These are phyloP conservation scores for Gymnothorax javanicus DNA, from an alignment of 2,797 vertebrate species.

Conservation along the genomic window DNA sequence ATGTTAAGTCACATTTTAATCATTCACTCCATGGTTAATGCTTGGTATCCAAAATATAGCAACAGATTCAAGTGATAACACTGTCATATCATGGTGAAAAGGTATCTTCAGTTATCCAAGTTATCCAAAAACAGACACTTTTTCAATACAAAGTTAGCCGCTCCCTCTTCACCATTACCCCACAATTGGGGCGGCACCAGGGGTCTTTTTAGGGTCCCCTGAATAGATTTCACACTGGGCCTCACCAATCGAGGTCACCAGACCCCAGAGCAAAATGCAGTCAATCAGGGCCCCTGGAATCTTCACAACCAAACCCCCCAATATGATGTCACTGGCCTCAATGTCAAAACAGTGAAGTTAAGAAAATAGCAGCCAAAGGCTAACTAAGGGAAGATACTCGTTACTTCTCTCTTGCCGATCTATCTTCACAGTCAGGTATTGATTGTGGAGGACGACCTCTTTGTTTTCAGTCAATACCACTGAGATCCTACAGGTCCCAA, in stretches of 20 bases:
- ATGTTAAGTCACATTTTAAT: neutral
- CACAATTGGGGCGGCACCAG: neutral
- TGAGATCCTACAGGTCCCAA: neutral
- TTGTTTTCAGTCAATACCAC: constrained; percentile 12
- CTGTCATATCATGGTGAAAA: neutral
- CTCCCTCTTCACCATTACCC: neutral
- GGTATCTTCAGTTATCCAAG: neutral
- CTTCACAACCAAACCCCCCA: neutral
- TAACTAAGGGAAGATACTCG: neutral
- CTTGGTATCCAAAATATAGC: neutral
- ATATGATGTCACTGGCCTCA: neutral
- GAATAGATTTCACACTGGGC: neutral
- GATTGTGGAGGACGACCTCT: constrained; percentile 6
- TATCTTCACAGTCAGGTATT: neutral
- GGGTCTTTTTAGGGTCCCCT: neutral
- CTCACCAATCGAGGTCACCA: neutral
- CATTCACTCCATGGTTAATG: neutral
- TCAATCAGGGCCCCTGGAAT: neutral
- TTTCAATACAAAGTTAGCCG: neutral
- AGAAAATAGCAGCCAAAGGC: neutral
- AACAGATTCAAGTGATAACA: neutral
- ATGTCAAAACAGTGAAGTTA: neutral
- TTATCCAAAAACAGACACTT: neutral
- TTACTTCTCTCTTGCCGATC: neutral
- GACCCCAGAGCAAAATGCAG: neutral